phyloP scores from a whole-genome alignment of 1,140 invertebrate species.

The Hylaeus anthracinus region DNA sequence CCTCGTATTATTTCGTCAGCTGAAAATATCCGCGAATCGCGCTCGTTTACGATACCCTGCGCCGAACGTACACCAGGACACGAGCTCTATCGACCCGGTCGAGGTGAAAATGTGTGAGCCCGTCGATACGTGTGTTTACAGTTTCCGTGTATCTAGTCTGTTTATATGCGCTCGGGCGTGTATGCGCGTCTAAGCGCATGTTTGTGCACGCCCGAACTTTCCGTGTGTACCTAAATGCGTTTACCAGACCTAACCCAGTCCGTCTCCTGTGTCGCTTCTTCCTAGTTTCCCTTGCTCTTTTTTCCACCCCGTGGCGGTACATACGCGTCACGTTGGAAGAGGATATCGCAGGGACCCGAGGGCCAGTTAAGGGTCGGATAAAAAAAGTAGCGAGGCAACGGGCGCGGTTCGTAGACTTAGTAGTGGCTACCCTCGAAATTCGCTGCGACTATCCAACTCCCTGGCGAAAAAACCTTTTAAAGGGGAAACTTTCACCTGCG shows the following conservation, averaged over 20 bases:
- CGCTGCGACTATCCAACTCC: not conserved
- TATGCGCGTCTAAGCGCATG: not conserved
- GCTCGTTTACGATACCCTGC: too few relatives aligned
- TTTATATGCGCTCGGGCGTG: not conserved
- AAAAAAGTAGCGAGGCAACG: not conserved
- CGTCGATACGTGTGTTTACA: conserved; percentile 30
- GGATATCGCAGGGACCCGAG: not conserved
- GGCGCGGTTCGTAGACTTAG: not conserved
- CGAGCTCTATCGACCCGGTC: conserved; percentile 18
- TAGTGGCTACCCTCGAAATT: conserved; percentile 12
- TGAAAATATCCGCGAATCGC: too few relatives aligned
- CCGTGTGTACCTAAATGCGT: conserved; percentile 20
- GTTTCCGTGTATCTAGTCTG: conserved; percentile 30
- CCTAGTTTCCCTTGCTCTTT: not conserved
- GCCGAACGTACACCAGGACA: not conserved
- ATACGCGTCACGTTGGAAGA: not conserved
- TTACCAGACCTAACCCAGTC: not conserved
- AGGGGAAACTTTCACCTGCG: not conserved
- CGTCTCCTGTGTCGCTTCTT: not conserved
- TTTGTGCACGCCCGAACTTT: conserved; percentile 6
- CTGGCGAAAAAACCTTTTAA: not conserved
- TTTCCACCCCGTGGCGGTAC: not conserved
- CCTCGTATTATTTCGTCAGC: too few relatives aligned
- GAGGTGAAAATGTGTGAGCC: conserved; percentile 4
- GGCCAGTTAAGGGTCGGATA: not conserved